Percentiles rank a stretch among this genome's conserved stretches.
phyloP scores from a whole-genome alignment of 1,140 invertebrate species.

The Sitodiplosis mosellana region DNA sequence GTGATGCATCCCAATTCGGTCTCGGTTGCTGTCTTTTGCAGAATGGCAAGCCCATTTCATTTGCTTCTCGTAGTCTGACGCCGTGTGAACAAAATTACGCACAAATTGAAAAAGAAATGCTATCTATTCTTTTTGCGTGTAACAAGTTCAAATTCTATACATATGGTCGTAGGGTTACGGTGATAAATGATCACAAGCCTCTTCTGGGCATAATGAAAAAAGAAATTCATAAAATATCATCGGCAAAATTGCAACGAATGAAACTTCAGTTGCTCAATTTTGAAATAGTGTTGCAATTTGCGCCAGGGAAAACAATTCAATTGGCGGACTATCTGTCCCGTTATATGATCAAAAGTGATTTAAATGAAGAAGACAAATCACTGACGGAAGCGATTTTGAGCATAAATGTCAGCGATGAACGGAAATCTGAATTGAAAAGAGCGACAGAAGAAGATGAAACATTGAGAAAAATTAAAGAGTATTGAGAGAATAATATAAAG shows the following conservation, averaged over 20 bases:
- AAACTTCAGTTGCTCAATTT: constrained; percentile 22
- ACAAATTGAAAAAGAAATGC: constrained; percentile 27
- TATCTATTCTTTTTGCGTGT: constrained; percentile 16
- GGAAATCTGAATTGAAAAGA: constrained; percentile 2
- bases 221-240: constrained; percentile 13
- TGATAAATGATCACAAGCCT: constrained; percentile 12
- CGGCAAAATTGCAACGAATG: constrained; percentile 22
- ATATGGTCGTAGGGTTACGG: constrained; percentile 8
- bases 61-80: constrained; percentile 13
- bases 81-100: constrained; percentile 12
- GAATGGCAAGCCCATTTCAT: constrained; percentile 18
- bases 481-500: constrained; percentile 1
- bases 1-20: constrained; percentile 16
- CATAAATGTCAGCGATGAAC: constrained; percentile 3
- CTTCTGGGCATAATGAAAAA: constrained; percentile 19
- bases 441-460: constrained; percentile 1
- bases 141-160: constrained; percentile 10
- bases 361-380: neutral
- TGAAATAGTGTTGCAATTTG: constrained; percentile 12
- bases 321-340: constrained; percentile 17
- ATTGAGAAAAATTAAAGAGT: neutral
- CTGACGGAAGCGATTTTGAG: constrained; percentile 3
- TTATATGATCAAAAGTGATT: constrained; percentile 4
- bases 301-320: constrained; percentile 13
- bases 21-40: constrained; percentile 11